Percentiles rank a stretch among this genome's conserved stretches.
These are phyloP conservation scores for Nautilus pompilius DNA, from an alignment of 1,140 invertebrate species.

Conservation along the genomic window DNA sequence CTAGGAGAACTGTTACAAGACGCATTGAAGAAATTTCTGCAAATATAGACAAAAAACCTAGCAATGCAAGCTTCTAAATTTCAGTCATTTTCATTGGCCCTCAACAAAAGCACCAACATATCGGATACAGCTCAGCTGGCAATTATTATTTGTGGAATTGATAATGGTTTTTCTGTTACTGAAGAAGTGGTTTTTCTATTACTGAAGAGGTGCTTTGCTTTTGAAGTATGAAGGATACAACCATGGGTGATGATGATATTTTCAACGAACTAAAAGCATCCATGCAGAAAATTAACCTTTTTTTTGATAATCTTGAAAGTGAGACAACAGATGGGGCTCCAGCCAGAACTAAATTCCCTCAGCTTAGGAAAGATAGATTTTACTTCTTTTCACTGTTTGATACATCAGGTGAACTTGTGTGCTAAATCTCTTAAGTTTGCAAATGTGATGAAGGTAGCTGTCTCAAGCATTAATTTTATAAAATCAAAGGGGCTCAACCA, in stretches of 20 bases:
- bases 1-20: not conserved
- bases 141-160: not conserved
- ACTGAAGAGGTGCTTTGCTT: not conserved
- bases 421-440: not conserved
- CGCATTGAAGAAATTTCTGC: not conserved
- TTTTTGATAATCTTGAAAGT: not conserved
- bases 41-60: not conserved
- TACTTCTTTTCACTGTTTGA: not conserved
- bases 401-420: not conserved
- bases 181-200: not conserved
- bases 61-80: not conserved
- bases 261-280: not conserved
- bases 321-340: not conserved
- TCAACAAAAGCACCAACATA: not conserved
- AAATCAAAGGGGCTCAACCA: not conserved
- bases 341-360: not conserved
- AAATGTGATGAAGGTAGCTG: not conserved
- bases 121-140: not conserved
- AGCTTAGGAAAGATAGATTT: not conserved
- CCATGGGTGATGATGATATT: not conserved
- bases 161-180: not conserved
- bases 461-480: not conserved
- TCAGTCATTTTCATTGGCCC: not conserved
- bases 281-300: not conserved
- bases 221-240: not conserved